Percentiles rank a stretch among this genome's conserved stretches.
These are phyloP conservation scores for Lytechinus pictus DNA, from an alignment of 35 echinoderm and acorn worm species.

Conservation along the genomic window DNA sequence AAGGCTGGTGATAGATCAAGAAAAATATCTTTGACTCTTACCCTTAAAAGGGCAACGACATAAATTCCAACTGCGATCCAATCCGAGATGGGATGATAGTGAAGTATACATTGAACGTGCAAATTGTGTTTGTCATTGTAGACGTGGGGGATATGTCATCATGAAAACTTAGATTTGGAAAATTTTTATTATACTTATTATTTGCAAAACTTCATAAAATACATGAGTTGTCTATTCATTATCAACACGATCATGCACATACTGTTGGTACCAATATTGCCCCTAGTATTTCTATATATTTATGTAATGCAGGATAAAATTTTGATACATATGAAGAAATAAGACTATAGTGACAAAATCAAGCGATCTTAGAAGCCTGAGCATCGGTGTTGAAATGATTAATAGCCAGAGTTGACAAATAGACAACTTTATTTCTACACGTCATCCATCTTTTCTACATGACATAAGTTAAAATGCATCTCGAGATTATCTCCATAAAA, in stretches of 20 bases:
- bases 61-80: background rate
- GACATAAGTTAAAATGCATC: background rate
- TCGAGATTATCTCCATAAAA: constrained; percentile 5
- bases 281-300: no score
- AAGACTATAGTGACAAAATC: no score
- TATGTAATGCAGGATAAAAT: no score
- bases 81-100: background rate
- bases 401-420: background rate
- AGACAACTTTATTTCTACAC: background rate
- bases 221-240: no score
- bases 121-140: no score
- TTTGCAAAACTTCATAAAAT: no score
- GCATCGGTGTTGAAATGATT: no score
- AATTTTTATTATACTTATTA: no score
- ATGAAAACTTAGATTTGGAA: background rate
- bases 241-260: no score
- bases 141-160: background rate
- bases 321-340: no score
- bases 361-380: no score
- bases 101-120: background rate
- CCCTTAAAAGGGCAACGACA: background rate
- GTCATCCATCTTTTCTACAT: background rate
- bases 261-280: no score
- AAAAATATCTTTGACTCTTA: background rate
- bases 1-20: background rate